Evolutionary conservation across 2,888 invertebrate genomes (phyloP).

Genomic region (Drosophila meridionalis): DNA sequence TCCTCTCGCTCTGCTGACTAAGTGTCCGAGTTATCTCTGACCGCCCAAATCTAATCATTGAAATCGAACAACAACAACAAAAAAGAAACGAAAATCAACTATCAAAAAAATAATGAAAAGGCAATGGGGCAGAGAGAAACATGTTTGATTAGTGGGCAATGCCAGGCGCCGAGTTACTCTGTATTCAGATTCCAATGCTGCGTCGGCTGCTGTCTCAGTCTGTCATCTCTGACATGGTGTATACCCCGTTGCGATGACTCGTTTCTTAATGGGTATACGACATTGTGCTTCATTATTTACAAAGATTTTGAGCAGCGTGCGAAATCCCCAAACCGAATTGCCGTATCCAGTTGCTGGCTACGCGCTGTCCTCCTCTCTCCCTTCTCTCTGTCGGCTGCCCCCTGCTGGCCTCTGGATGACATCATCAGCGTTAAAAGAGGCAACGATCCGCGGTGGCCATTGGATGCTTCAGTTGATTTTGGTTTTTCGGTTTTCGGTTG

Average conservation of each 20-base stretch:
- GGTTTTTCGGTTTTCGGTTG: conserved; percentile 37
- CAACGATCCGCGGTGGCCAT: conserved; percentile 59
- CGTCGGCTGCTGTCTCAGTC: neutral
- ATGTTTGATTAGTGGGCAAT: conserved; percentile 1
- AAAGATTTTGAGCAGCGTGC: conserved; percentile 65
- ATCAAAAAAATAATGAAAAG: conserved; percentile 19
- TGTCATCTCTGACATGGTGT: neutral
- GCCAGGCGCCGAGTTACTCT: conserved; percentile 19
- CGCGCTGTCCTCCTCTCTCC: neutral
- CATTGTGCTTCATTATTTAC: conserved; percentile 40
- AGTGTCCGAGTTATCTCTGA: conserved; percentile 37
- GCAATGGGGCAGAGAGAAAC: conserved; percentile 38
- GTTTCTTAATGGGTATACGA: conserved; percentile 15
- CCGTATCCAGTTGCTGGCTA: conserved; percentile 47
- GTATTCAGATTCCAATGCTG: accelerated
- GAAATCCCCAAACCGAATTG: conserved; percentile 58
- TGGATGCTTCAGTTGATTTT: conserved; percentile 52
- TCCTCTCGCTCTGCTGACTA: conserved; percentile 19
- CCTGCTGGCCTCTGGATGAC: conserved; percentile 51
- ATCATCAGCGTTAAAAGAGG: conserved; percentile 63
- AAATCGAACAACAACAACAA: conserved; percentile 36
- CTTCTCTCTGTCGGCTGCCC: neutral
- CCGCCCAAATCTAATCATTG: conserved; percentile 44
- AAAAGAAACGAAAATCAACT: conserved; percentile 12
- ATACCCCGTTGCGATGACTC: neutral